Base-by-base conservation (phyloP, 2,888 invertebrate species). In the Caenorhabditis virilis region DNA sequence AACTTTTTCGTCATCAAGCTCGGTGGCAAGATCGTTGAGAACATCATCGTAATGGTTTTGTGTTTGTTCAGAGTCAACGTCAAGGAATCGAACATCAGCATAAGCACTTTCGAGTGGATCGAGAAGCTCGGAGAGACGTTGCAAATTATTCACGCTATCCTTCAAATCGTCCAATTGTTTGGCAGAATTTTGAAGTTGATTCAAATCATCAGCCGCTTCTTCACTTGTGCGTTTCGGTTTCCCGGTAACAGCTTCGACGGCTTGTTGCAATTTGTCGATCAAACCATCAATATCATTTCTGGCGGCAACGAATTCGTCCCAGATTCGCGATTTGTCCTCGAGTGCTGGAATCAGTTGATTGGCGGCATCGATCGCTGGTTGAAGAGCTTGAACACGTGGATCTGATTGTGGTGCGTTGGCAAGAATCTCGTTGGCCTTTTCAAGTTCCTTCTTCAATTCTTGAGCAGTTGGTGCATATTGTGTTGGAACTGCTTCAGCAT, bases 81-180 rank as follows among this genome's bases (percentile, higher is more conserved):
- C 74, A 46, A 69, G 52, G 64, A 77, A 77, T 38, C 76, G 72
- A 33, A 76, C 73, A 38, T 77, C 74, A n/a, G 71, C 63, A 50
- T 76, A 69, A 11, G 75, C 73, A 46, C 62, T 74, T 42, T 72
- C 78, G 30, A 76, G 68, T 49, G 76, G 76, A 49, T 77, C 62
- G 20, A 77, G 62, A 47, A 65, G 57, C 49, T 77, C 72, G 26
- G 72, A 73, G 26, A 77, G 63, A 27, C 61, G 58, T 59, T 76
- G 72, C 60, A 78, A 63, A 36, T 61, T 56, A 41, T 36, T 41
- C 27, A 65, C 64, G 35, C 60, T 65, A 35, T 50, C 62, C 38
- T 62, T 54, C 27, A 73, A 64, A 25, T 56, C 51, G 36, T 55
- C 46, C 25, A 68, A 35, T 13, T 63, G 58, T 35, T 60, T 50